Conservation (phyloP, 2,888 invertebrate species). For the Rhimphoctona megacephalus region DNA sequence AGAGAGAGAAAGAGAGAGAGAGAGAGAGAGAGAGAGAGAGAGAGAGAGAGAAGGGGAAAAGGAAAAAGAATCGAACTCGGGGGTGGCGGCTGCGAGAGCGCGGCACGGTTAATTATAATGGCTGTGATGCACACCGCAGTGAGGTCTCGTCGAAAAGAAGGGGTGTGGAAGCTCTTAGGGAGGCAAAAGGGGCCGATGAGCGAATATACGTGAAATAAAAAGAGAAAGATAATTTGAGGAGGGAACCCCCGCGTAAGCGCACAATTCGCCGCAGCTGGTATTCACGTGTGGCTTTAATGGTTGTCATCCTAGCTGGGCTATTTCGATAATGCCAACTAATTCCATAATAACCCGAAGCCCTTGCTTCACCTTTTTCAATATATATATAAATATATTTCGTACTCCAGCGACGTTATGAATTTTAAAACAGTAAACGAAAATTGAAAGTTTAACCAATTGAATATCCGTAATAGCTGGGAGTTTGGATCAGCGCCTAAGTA, state of each 20-base stretch:
- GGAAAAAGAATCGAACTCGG: slow-evolving; percentile 63
- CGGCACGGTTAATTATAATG: slow-evolving; percentile 74
- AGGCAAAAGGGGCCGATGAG: slow-evolving; percentile 16
- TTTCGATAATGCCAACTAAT: slow-evolving; percentile 79
- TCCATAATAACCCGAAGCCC: slow-evolving; percentile 48
- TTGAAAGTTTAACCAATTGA: slow-evolving; percentile 65
- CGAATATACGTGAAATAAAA: slow-evolving; percentile 13
- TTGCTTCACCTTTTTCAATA: background rate
- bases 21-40: background rate
- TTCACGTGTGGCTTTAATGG: slow-evolving; percentile 73
- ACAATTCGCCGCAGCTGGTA: slow-evolving; percentile 75
- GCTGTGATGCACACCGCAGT: slow-evolving; percentile 69
- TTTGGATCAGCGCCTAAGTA: background rate
- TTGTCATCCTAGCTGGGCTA: slow-evolving; percentile 78
- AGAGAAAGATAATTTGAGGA: slow-evolving; percentile 14
- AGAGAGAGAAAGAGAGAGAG: background rate
- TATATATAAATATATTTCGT: background rate
- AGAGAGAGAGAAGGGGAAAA: background rate
- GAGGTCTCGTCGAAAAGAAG: slow-evolving; percentile 30
- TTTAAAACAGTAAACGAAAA: slow-evolving; percentile 38
- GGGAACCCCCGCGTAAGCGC: slow-evolving; percentile 44
- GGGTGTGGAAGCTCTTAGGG: slow-evolving; percentile 31
- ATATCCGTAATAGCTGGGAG: slow-evolving; percentile 22
- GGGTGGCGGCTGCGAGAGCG: slow-evolving; percentile 70
- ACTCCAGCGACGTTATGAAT: slow-evolving; percentile 35